These are phyloP conservation scores for Melanogrammus aeglefinus DNA, from an alignment of 2,797 vertebrate species.

Conservation along the genomic window DNA sequence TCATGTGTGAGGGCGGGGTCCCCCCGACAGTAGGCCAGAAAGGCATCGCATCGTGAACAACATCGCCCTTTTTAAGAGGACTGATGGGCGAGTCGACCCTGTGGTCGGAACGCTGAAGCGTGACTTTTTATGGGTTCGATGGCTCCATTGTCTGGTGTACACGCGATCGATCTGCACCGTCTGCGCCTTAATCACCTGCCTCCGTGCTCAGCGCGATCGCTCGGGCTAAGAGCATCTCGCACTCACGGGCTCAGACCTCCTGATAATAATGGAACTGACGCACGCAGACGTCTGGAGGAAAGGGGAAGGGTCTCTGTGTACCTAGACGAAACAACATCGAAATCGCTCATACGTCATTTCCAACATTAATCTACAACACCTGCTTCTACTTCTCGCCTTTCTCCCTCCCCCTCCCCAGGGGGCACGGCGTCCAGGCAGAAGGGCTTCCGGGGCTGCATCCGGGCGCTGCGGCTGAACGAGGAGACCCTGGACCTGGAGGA, in stretches of 20 bases:
- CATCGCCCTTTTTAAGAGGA: background rate
- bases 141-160: background rate
- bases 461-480: slow-evolving; percentile 87
- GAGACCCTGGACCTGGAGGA: slow-evolving; percentile 85
- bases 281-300: background rate
- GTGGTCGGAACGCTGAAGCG: background rate
- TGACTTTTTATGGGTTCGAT: background rate
- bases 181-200: too few relatives aligned
- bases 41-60: background rate
- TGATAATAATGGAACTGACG: background rate
- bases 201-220: background rate
- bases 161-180: background rate
- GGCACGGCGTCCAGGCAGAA: slow-evolving; percentile 90
- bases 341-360: too few relatives aligned
- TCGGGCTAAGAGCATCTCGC: background rate
- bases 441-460: slow-evolving; percentile 89
- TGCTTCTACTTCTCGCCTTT: too few relatives aligned
- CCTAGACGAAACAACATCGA: background rate
- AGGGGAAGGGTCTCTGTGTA: background rate
- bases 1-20: background rate
- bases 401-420: slow-evolving; percentile 61
- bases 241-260: background rate
- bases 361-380: too few relatives aligned
- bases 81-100: background rate
- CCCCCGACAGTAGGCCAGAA: background rate